Evolutionary conservation across 2,888 invertebrate species (phyloP).

Genomic region (Choreutis nemorana): DNA sequence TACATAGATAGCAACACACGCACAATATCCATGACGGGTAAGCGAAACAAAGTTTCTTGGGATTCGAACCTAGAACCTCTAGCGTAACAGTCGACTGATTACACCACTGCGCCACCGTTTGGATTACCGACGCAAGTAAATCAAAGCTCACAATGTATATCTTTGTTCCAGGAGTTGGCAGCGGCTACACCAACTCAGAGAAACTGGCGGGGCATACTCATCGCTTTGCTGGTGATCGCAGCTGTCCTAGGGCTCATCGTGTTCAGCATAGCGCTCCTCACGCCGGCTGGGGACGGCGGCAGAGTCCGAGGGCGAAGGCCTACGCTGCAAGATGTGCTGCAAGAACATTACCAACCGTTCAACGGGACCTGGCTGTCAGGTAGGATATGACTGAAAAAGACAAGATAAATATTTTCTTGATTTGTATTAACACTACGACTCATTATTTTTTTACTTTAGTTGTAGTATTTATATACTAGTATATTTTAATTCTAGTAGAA

Average conservation of each 20-base stretch:
- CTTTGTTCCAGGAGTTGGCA: constrained; percentile 80
- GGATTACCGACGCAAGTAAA: not conserved
- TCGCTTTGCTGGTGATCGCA: constrained; percentile 89
- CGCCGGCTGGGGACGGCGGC: constrained; percentile 78
- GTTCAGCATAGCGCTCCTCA: constrained; percentile 89
- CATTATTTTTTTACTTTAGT: no score
- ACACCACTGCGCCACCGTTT: no score
- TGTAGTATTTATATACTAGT: no score
- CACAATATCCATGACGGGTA: not conserved
- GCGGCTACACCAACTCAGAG: constrained; percentile 85
- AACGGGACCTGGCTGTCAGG: constrained; percentile 70
- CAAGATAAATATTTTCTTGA: not conserved
- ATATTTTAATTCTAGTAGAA: no score
- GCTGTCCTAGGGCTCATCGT: constrained; percentile 89
- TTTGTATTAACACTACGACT: no score
- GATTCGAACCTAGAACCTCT: no score
- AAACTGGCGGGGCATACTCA: constrained; percentile 95
- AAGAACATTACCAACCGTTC: constrained; percentile 69
- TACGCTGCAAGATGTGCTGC: constrained; percentile 72
- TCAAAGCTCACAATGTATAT: not conserved
- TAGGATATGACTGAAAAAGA: constrained; percentile 14
- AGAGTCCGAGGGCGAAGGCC: constrained; percentile 74
- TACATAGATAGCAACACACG: not conserved
- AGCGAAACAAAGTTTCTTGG: not conserved
- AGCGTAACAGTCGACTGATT: no score